A percentile compares a stretch with the other conserved stretches of the same genome.
Conservation (phyloP, 2,888 invertebrate genomes). For the Spisula solida region DNA sequence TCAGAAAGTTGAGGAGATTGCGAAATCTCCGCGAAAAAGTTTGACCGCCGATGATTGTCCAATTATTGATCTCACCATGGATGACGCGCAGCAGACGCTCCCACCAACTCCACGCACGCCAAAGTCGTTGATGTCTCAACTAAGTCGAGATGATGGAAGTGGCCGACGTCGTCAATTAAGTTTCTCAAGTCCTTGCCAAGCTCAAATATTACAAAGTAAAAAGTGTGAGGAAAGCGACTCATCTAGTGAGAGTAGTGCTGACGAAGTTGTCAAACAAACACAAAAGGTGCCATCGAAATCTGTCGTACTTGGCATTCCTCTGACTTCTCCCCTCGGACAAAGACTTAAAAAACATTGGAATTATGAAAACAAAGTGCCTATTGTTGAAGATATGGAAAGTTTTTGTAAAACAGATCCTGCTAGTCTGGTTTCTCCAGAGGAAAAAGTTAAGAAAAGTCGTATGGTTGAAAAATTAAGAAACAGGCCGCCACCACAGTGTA, state of each 20-base stretch:
- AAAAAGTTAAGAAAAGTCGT: constrained; percentile 47
- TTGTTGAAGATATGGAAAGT: constrained; percentile 68
- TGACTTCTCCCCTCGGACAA: constrained; percentile 77
- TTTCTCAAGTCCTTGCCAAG: constrained; percentile 58
- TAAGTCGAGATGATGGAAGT: constrained; percentile 71
- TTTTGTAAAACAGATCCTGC: constrained; percentile 71
- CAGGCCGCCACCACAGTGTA: constrained; percentile 74
- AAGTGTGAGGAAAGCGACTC: constrained; percentile 41
- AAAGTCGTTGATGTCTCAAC: constrained; percentile 78
- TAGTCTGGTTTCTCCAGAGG: constrained; percentile 7
- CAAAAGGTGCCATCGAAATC: constrained; percentile 59
- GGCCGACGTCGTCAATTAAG: constrained; percentile 70
- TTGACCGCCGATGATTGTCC: constrained; percentile 74
- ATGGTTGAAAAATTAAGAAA: constrained; percentile 75
- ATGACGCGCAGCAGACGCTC: constrained; percentile 79
- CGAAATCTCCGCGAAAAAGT: constrained; percentile 63
- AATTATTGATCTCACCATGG: constrained; percentile 74
- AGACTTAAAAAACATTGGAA: constrained; percentile 78
- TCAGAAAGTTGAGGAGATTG: constrained; percentile 62
- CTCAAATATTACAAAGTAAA: not conserved
- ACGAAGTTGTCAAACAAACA: constrained; percentile 21
- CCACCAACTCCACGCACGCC: constrained; percentile 71
- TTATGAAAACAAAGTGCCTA: constrained; percentile 70
- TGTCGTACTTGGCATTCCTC: constrained; percentile 61
- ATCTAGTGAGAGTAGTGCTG: constrained; percentile 46